Conservation (phyloP, 2,113 vertebrate genomes). For the Chionis minor region DNA sequence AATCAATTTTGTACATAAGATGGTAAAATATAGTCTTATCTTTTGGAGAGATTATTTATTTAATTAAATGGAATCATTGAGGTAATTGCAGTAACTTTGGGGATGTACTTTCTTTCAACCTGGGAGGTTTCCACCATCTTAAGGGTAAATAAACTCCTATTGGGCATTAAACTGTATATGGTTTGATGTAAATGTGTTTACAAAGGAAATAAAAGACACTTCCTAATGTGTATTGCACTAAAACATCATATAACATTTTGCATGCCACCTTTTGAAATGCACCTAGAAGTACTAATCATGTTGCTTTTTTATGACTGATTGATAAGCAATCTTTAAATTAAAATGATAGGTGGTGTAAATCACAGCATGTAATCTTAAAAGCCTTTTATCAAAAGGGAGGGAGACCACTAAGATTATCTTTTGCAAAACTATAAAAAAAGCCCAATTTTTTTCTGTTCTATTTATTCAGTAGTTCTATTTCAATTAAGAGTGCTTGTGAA, state of each 20-base stretch:
- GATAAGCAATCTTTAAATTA: neutral
- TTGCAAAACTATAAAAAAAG: neutral
- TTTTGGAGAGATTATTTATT: neutral
- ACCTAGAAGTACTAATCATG: accelerated
- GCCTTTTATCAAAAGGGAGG: neutral
- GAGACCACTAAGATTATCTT: neutral
- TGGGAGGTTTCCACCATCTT: neutral
- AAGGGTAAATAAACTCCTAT: neutral
- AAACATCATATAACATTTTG: neutral
- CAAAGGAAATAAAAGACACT: neutral
- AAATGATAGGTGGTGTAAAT: neutral
- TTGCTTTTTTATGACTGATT: neutral
- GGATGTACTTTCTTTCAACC: neutral
- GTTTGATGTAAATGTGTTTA: neutral
- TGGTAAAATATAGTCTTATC: neutral
- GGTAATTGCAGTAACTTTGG: neutral
- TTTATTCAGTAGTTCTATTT: neutral
- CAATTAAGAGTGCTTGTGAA: neutral
- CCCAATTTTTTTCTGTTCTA: accelerated
- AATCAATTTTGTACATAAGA: neutral
- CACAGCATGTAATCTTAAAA: neutral
- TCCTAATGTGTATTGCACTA: neutral
- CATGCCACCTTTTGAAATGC: neutral
- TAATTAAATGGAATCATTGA: neutral
- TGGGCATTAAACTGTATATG: neutral